phyloP scores from a whole-genome alignment of 2,113 vertebrate genomes.

The Ursus arctos region DNA sequence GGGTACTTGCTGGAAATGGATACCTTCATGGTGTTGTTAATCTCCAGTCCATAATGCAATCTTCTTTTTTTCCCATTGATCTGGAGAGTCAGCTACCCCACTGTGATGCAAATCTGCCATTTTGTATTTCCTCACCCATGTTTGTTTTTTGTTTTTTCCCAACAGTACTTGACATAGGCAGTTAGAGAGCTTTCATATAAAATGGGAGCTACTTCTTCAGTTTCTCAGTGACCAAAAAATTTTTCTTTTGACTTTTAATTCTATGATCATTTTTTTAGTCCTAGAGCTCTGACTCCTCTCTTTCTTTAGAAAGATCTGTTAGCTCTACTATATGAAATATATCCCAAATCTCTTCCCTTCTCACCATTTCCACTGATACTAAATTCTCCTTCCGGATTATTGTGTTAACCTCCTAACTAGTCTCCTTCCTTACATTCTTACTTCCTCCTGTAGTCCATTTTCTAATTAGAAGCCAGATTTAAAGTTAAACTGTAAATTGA shows the following conservation, averaged over 20 bases:
- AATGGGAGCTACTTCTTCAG: not conserved
- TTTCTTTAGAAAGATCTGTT: not conserved
- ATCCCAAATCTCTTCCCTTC: not conserved
- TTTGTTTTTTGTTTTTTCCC: not conserved
- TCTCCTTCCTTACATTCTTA: not conserved
- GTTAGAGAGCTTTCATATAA: not conserved
- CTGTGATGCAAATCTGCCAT: not conserved
- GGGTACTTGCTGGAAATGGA: not conserved
- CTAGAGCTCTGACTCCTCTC: not conserved
- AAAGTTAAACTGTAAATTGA: slow-evolving; percentile 2
- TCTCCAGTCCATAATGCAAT: not conserved
- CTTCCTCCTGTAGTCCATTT: not conserved
- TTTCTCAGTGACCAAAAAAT: not conserved
- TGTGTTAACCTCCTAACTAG: not conserved
- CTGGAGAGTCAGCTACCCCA: not conserved
- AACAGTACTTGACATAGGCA: not conserved
- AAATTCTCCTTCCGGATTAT: not conserved
- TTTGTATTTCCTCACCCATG: not conserved
- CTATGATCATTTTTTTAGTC: not conserved
- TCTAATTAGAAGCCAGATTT: not conserved
- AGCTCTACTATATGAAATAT: not conserved
- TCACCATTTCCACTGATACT: not conserved
- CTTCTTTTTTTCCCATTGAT: not conserved
- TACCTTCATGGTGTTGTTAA: not conserved
- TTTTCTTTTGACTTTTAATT: slow-evolving; percentile 15